A percentile compares a stretch with the other conserved stretches of the same genome.
These are phyloP conservation scores for Macrosoma leucophasiata DNA, from an alignment of 2,888 invertebrate genomes.

Conservation along the genomic window DNA sequence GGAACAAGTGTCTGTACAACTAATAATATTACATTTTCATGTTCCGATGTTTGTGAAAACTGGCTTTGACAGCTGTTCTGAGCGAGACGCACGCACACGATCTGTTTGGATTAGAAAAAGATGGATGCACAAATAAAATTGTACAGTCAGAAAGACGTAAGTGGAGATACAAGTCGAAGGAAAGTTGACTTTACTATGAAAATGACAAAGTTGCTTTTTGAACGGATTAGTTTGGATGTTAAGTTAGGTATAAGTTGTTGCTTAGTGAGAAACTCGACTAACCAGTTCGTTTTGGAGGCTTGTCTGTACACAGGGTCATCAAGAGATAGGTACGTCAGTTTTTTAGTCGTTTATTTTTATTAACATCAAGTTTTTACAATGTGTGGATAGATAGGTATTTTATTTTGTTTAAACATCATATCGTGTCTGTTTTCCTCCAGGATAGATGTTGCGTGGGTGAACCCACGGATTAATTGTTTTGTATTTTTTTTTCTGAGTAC, in stretches of 20 bases:
- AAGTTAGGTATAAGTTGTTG: conserved; percentile 5
- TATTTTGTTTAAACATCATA: too few relatives aligned
- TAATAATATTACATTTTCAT: conserved; percentile 35
- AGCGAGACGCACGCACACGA: conserved; percentile 31
- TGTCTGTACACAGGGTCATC: conserved; percentile 50
- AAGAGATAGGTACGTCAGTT: conserved; percentile 20
- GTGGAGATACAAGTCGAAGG: neutral
- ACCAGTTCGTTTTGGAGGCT: conserved; percentile 57
- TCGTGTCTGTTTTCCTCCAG: too few relatives aligned
- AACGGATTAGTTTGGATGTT: neutral
- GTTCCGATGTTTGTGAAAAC: conserved; percentile 53
- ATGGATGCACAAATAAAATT: neutral
- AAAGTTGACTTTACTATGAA: conserved; percentile 10
- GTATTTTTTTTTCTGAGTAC: too few relatives aligned
- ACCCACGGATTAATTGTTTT: too few relatives aligned
- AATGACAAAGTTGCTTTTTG: conserved; percentile 23
- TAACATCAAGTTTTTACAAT: too few relatives aligned
- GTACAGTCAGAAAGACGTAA: conserved; percentile 22
- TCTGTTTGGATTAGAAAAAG: conserved; percentile 17
- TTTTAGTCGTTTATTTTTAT: too few relatives aligned
- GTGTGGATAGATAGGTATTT: too few relatives aligned
- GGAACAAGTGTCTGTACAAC: neutral
- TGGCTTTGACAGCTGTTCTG: conserved; percentile 50
- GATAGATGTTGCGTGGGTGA: too few relatives aligned
- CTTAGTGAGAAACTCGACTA: conserved; percentile 39